These are phyloP conservation scores for Pelagia noctiluca DNA, from an alignment of 30 jellyfish, hydroid and myxozoan species.

Conservation along the genomic window DNA sequence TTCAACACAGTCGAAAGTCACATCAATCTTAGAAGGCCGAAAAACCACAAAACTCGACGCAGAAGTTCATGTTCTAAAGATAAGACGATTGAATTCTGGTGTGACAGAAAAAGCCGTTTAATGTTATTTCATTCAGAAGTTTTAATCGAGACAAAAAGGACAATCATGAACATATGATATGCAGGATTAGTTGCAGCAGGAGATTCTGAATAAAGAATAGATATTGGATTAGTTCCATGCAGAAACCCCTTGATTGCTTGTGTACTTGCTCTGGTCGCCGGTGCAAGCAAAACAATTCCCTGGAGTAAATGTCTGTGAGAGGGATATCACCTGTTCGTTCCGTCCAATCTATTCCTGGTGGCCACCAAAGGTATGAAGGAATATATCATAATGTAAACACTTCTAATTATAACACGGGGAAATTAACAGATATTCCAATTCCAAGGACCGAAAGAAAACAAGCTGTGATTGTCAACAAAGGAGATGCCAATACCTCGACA, in stretches of 20 bases:
- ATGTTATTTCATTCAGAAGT: no score
- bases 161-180: no score
- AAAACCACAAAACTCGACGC: no score
- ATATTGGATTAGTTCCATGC: not conserved
- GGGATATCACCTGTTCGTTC: constrained; percentile 17
- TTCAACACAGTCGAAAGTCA: no score
- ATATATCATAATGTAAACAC: not conserved
- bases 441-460: not conserved
- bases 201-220: not conserved
- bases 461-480: constrained; percentile 10
- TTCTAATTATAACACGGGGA: no score
- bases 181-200: constrained; percentile 13
- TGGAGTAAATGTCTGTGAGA: constrained; percentile 52
- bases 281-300: not conserved
- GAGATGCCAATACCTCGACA: not conserved
- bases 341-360: constrained; percentile 8
- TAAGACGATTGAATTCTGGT: no score
- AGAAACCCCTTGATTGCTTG: not conserved
- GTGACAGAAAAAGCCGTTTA: no score
- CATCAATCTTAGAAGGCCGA: no score
- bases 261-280: not conserved
- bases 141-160: no score
- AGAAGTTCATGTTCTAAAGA: no score
- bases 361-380: not conserved
- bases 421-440: not conserved